Percentiles rank a stretch among this genome's conserved stretches.
These are phyloP conservation scores for Halisarca cf. caerulea DNA, from an alignment of 37 sponge, comb jelly and placozoan species.

Conservation along the genomic window DNA sequence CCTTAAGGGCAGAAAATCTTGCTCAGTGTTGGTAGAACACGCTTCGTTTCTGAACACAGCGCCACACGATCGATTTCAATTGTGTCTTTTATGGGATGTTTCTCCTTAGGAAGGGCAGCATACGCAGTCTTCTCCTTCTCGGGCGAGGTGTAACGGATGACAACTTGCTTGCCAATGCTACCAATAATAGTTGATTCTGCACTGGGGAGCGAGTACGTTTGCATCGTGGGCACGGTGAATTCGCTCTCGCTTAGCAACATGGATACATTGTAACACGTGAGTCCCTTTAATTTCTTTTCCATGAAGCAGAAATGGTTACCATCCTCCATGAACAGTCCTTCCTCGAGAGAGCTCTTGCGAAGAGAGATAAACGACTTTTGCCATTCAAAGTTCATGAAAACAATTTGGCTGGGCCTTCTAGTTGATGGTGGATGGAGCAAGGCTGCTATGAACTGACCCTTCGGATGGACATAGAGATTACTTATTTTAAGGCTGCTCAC, in stretches of 20 bases:
- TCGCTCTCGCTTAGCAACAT: neutral
- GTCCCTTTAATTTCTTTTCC: neutral
- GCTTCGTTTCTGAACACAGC: neutral
- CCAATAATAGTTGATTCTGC: neutral
- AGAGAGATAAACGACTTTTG: neutral
- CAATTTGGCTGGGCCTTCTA: neutral
- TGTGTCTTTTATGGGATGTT: neutral
- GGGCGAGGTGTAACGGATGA: neutral
- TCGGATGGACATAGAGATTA: too few relatives aligned
- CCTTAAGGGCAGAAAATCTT: slow-evolving; percentile 10
- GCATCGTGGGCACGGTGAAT: too few relatives aligned
- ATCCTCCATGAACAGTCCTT: neutral
- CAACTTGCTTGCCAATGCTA: neutral
- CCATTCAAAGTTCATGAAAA: neutral
- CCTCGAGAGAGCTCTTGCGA: neutral
- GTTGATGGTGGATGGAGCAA: too few relatives aligned
- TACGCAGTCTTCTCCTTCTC: neutral
- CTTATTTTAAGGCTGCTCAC: too few relatives aligned
- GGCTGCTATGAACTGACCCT: too few relatives aligned
- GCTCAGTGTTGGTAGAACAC: neutral
- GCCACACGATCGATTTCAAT: neutral
- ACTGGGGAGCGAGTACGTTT: neutral
- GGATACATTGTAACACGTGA: slow-evolving; percentile 14
- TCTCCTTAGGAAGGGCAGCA: neutral
- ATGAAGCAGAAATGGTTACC: neutral